Base-by-base conservation (phyloP, 2,888 invertebrate species). In the Mesoligia furuncula region DNA sequence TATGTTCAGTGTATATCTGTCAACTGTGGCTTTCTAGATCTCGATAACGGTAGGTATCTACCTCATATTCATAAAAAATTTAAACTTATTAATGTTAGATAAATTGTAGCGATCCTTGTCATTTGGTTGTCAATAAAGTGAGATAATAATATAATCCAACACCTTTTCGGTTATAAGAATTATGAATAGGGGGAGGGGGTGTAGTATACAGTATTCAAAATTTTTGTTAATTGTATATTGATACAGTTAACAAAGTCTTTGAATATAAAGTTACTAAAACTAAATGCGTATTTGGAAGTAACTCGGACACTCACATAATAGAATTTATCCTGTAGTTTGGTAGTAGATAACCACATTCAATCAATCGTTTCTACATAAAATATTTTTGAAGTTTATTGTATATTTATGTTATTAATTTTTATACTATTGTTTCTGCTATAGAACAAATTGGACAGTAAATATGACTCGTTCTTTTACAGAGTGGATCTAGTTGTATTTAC, bases 51-150 rank as follows among this genome's bases (percentile, higher is more conserved):
- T 57, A n/a, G 54, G 11, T 66, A 66, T 54, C 54, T 67, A 77
- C 79, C 36, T 77, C 57, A 48, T 68, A 68, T 79, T 77, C 48
- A 67, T 79, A 54, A 11, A 48, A 62, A 54, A 54, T 5, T 54
- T 11, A n/a, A 54, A 24, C 27, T 11, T 20, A 7, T 4, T 45
- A 20, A 31, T 20, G 7, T 31, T 45, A 36, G 7, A 54, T 24
- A 31, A 42, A 51, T 42, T 51, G 17, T 62, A 64, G 31, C 31
- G 54, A 9, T 51, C 42, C 9, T 51, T 27, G 45, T 48, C 59
- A 17, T 75, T 61, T 27, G 59, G 51, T n/a, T 31, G 45, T 62
- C n/a, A 64, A 51, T 64, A 45, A 64, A 64, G 36, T 39, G 17
- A 39, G 27, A 31, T 4, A 20, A 17, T 15, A 54, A 45, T 17